A percentile compares a stretch with the other conserved stretches of the same genome.
Evolutionary conservation across 1,140 invertebrate genomes (phyloP).

Genomic region (Rhagoletis pomonella): DNA sequence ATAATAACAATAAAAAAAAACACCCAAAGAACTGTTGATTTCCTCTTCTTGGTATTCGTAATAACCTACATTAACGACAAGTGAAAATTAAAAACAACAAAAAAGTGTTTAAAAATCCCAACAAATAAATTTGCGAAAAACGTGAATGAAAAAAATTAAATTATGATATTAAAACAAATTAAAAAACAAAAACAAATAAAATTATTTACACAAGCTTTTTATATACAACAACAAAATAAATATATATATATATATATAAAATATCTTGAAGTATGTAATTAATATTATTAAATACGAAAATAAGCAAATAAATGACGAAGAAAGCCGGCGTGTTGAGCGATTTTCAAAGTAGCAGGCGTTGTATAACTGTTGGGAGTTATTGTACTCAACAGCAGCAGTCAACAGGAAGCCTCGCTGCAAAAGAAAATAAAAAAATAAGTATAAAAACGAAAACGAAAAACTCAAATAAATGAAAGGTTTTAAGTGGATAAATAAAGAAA

Average conservation of each 20-base stretch:
- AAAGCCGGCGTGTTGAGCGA: not conserved
- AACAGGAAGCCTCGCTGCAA: not conserved
- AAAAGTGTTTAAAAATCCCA: constrained; percentile 12
- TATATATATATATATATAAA: constrained; percentile 27
- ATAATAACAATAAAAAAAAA: not conserved
- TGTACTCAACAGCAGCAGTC: not conserved
- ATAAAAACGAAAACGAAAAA: no score
- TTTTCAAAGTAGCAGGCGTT: not conserved
- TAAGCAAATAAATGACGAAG: constrained; percentile 3
- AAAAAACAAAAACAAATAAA: constrained; percentile 14
- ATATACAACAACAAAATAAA: constrained; percentile 47
- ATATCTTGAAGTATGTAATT: constrained; percentile 42
- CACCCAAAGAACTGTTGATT: constrained; percentile 47
- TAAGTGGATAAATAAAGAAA: constrained; percentile 39
- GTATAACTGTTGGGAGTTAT: not conserved
- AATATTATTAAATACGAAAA: constrained; percentile 36
- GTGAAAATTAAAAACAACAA: not conserved
- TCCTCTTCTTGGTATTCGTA: constrained; percentile 40
- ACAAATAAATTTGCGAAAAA: not conserved
- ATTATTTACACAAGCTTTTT: constrained; percentile 53
- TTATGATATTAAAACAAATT: not conserved
- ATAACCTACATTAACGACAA: constrained; percentile 18
- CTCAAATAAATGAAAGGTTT: not conserved
- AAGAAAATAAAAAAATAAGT: not conserved
- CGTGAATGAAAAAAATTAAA: constrained; percentile 35